Base-by-base conservation (phyloP, 2,797 vertebrate genomes). In the Ctenopoma multispine region DNA sequence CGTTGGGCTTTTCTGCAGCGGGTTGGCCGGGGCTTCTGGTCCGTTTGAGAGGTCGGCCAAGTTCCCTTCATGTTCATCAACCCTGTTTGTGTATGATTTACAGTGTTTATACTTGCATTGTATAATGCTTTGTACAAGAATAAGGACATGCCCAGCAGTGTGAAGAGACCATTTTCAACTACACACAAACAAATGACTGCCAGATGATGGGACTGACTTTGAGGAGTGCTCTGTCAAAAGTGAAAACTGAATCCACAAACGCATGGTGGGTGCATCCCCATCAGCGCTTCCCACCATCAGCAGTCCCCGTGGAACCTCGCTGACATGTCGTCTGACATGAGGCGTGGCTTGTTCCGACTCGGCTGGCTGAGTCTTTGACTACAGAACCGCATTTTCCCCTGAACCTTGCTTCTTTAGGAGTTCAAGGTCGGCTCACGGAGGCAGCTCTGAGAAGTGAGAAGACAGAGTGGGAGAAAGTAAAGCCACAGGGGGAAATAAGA, bases 41-140 rank as follows among this genome's bases (percentile, higher is more conserved):
- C 7, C 1, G 29, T 50, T 40, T 1, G 0, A 51, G 55, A 69
- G 72, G 75, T 79, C 73, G 51, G 82, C 85, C 80, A 84, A 87
- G 70, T 84, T 84, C 53, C 72, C 58, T 41, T 80, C 72, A 69
- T 21, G 2, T 34, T 58, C 55, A 27, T 67, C 63, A 34, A 1
- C 49, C 51, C 20, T 6, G 20, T n/a, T 57, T 47, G 24, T 47
- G 6, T 74, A 63, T 77, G 79, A 82, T 83, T 86, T 79, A 78
- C 76, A 24, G 34, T 84, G 81, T 87, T 82, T 86, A 81, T 4
- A 50, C 43, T n/a, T n/a, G n/a, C n/a, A n/a, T n/a, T n/a, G n/a
- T n/a, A n/a, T 31, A 24, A 27, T 8, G 62, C 43, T 63, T 55
- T 48, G 66, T 23, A 18, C 38, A 12, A n/a, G 51, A 75, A 72